Evolutionary conservation across 2,888 invertebrate species (phyloP), one percentile per base, ranked within the genome.

Genomic region (Drosophila acutilabella): DNA sequence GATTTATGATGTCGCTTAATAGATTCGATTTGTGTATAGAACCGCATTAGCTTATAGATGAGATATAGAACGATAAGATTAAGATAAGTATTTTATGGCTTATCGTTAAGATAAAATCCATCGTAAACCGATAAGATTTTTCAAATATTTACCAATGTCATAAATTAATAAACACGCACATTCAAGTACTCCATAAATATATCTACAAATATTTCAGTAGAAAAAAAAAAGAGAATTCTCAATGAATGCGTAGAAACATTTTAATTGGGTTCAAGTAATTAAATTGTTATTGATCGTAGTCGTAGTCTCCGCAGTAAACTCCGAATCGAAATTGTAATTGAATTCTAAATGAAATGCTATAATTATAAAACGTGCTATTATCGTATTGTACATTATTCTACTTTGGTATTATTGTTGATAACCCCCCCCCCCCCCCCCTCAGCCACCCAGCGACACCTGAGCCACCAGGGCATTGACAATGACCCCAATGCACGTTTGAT

Each of bases 11-110:
- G 16, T 30, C 48, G 61, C 47, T 75, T 59, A 54, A 16, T 45
- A 10, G 16, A 13, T 40, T n/a, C 14, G 36, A 68, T 75, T 75
- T 78, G 73, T 73, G 78, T 64, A 73, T 75, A 72, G 57, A 33
- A 11, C 20, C 44, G 44, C 44, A 53, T 54, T 23, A n/a, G 41
- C 16, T 1, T 2, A 18, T 30, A 11, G 20, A 26, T 23, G 26
- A 18, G 20, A 16, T 51, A 36, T 23, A 33, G 7, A 54, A 53
- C 59, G 75, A 75, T 75, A 75, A 75, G 75, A 75, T 78, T 60
- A 54, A 64, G 73, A 68, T 68, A 56, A 64, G 20, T 38, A 18
- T n/a, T 40, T n/a, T 13, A 13, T 38, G n/a, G 47, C 13, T 38
- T 42, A 30, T 57, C 47, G 57, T 48, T 48, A 44, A 57, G 23